Conservation (phyloP, 2,113 vertebrate genomes). For the Ictalurus punctatus region DNA sequence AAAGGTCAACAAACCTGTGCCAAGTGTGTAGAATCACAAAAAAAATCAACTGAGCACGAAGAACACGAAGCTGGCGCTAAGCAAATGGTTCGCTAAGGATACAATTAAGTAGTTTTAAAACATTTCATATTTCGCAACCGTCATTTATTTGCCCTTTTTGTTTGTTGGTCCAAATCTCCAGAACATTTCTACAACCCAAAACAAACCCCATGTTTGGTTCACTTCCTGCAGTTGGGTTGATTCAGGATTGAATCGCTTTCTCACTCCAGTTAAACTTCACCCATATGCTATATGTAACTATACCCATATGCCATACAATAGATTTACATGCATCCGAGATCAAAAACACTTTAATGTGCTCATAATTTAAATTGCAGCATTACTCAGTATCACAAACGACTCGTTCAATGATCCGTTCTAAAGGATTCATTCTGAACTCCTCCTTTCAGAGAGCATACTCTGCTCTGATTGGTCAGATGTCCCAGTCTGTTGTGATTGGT, state of each 20-base stretch:
- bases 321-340: no score
- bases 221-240: neutral
- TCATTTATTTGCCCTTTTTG: neutral
- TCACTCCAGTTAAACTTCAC: neutral
- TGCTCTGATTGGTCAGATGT: no score
- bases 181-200: neutral
- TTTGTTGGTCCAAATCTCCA: neutral
- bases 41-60: neutral
- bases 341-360: no score
- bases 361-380: no score
- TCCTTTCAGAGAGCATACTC: no score
- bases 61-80: neutral
- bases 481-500: no score
- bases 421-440: no score
- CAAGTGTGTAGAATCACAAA: neutral
- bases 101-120: neutral
- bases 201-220: neutral
- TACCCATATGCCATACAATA: neutral
- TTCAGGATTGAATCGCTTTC: neutral
- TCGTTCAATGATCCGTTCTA: no score
- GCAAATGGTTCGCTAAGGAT: neutral
- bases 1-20: neutral
- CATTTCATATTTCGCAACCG: neutral
- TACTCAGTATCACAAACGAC: no score
- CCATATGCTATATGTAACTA: no score